These are phyloP conservation scores for Mustela erminea DNA, from an alignment of 2,797 vertebrate genomes.

Conservation along the genomic window DNA sequence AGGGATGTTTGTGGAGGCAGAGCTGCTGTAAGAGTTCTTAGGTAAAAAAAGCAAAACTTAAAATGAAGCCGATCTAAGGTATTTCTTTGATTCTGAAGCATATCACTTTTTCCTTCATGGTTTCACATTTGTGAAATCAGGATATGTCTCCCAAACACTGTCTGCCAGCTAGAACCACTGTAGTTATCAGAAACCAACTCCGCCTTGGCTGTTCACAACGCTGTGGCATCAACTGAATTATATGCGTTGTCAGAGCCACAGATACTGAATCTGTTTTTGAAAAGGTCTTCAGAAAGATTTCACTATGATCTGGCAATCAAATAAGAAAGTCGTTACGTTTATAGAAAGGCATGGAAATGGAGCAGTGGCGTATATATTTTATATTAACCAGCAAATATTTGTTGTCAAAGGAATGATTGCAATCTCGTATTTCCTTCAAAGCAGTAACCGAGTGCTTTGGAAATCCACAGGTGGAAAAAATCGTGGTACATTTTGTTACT, in stretches of 20 bases:
- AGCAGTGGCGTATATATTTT: background rate
- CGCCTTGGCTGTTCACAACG: background rate
- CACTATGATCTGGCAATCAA: background rate
- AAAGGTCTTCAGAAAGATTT: constrained; percentile 14
- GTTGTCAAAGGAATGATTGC: background rate
- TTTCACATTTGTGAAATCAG: background rate
- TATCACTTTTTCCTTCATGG: background rate
- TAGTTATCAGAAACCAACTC: background rate
- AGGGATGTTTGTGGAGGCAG: background rate
- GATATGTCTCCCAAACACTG: background rate
- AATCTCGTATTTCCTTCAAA: constrained; percentile 28
- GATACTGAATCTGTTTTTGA: background rate
- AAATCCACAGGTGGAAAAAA: background rate
- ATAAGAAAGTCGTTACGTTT: background rate
- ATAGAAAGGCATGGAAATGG: background rate
- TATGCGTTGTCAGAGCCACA: background rate
- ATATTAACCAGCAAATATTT: constrained; percentile 12
- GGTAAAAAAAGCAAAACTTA: background rate
- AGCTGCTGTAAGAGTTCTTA: background rate
- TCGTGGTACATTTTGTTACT: background rate
- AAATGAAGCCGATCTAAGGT: background rate
- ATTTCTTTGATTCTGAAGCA: background rate
- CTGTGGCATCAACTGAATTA: background rate
- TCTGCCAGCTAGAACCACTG: background rate
- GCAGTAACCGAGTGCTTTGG: background rate